Percentiles rank a stretch among this genome's conserved stretches.
phyloP scores from a whole-genome alignment of 1,140 invertebrate genomes.

The Scaptomyza hsui region DNA sequence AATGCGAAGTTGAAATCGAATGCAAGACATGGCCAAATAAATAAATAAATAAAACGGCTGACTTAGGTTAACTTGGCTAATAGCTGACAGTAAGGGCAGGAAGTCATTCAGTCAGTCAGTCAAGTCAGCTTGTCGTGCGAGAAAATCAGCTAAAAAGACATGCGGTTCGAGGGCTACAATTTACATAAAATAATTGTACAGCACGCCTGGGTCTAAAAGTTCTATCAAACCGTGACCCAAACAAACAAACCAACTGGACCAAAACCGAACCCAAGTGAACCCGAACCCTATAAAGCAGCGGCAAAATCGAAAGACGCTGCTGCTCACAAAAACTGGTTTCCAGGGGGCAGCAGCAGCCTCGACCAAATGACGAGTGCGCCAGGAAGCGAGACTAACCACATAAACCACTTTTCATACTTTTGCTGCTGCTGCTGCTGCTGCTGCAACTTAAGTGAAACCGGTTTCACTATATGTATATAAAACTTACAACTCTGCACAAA shows the following conservation, averaged over 20 bases:
- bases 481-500: constrained; percentile 7
- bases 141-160: constrained; percentile 27
- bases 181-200: constrained; percentile 68
- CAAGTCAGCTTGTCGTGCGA: constrained; percentile 8
- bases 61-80: constrained; percentile 21
- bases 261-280: constrained; percentile 37
- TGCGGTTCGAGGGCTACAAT: constrained; percentile 38
- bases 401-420: constrained; percentile 59
- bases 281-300: constrained; percentile 27
- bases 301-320: constrained; percentile 50
- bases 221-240: constrained; percentile 74
- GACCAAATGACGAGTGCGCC: constrained; percentile 39
- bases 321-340: constrained; percentile 52
- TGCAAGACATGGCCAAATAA: constrained; percentile 32
- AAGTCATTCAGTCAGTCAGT: constrained; percentile 11
- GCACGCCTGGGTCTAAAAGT: constrained; percentile 43
- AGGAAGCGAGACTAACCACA: constrained; percentile 56
- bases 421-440: constrained; percentile 40
- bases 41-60: background rate
- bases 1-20: constrained; percentile 54
- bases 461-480: constrained; percentile 28
- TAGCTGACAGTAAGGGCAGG: constrained; percentile 31
- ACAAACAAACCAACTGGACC: constrained; percentile 47
- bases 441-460: constrained; percentile 56
- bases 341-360: constrained; percentile 52